phyloP scores from a whole-genome alignment of 2,113 vertebrate genomes.

The human region GRCh38 chr1:217048001-217048500 shows the following conservation, averaged over 20 bases:
- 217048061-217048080: neutral
- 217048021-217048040: neutral
- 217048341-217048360: neutral
- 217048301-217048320: neutral
- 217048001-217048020: neutral
- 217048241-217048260: neutral
- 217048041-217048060: neutral
- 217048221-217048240: neutral
- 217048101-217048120: neutral
- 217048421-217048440: neutral
- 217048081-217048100: neutral
- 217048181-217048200: neutral
- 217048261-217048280: accelerated
- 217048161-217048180: neutral
- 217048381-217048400: neutral
- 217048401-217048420: neutral
- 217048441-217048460: neutral
- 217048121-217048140: neutral
- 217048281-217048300: neutral
- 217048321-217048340: neutral
- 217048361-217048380: neutral
- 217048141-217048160: neutral
- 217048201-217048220: neutral
- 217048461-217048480: neutral
- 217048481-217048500: neutral